Percentiles rank a stretch among this genome's conserved stretches.
Evolutionary conservation across 2,113 vertebrate genomes (phyloP).

Genomic region (Tetrax tetrax): DNA sequence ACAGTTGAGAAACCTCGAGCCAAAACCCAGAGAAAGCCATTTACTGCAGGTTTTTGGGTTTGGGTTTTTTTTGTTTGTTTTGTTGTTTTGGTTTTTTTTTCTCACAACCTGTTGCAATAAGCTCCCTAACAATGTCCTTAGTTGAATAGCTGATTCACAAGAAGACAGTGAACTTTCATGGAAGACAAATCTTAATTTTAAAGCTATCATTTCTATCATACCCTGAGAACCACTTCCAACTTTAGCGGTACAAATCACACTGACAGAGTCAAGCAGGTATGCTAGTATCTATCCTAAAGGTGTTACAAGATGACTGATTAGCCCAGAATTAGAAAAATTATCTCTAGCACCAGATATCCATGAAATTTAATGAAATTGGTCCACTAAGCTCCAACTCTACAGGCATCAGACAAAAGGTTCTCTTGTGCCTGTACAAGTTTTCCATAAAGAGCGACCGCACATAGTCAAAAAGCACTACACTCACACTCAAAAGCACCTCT

Average conservation of each 20-base stretch:
- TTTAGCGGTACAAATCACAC: not conserved
- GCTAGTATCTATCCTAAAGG: not conserved
- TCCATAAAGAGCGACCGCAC: not conserved
- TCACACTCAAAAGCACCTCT: not conserved
- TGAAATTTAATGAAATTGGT: not conserved
- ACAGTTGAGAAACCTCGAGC: not conserved
- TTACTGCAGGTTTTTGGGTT: not conserved
- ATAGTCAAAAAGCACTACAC: not conserved
- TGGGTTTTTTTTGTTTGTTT: too few relatives aligned
- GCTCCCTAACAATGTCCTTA: not conserved
- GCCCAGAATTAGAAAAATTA: not conserved
- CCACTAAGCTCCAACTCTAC: not conserved
- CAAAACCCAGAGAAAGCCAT: not conserved
- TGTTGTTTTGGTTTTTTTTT: too few relatives aligned
- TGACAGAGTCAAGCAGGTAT: not conserved
- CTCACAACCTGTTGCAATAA: not conserved
- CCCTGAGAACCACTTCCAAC: not conserved
- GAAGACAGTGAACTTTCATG: not conserved
- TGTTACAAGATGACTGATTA: not conserved
- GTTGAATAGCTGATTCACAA: not conserved
- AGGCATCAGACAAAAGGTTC: not conserved
- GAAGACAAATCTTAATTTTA: not conserved
- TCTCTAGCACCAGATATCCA: not conserved
- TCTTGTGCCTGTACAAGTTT: not conserved
- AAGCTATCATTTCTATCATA: not conserved